Percentiles rank a stretch among this genome's conserved stretches.
These are phyloP conservation scores for Channa argus DNA, from an alignment of 2,113 vertebrate genomes.

Conservation along the genomic window DNA sequence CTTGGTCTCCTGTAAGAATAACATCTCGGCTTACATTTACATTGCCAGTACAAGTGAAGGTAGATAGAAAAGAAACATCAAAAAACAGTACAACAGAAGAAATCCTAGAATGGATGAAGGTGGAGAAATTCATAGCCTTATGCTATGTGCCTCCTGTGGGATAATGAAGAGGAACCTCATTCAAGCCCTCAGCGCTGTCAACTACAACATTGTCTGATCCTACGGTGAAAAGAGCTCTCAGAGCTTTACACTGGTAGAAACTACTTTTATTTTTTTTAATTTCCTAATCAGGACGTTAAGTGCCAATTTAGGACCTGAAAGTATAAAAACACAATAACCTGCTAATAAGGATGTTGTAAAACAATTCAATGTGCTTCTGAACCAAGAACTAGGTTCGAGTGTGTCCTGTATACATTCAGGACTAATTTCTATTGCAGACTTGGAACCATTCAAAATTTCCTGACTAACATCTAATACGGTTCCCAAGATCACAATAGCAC, in stretches of 20 bases:
- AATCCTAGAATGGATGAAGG: conserved; percentile 56
- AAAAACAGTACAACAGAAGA: conserved; percentile 54
- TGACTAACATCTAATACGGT: background rate
- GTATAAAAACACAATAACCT: conserved; percentile 58
- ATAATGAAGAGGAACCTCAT: conserved; percentile 44
- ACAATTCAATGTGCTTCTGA: conserved; percentile 71
- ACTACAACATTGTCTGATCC: conserved; percentile 35
- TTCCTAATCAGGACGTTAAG: conserved; percentile 40
- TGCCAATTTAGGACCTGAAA: conserved; percentile 48
- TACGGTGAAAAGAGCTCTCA: conserved; percentile 31
- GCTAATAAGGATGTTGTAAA: conserved; percentile 36
- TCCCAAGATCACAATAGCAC: conserved; percentile 43
- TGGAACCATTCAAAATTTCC: conserved; percentile 24
- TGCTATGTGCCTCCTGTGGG: conserved; percentile 51
- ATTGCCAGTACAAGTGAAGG: conserved; percentile 72
- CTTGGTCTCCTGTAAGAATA: conserved; percentile 70
- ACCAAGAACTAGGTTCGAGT: conserved; percentile 40
- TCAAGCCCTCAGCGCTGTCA: conserved; percentile 37
- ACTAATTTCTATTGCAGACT: conserved; percentile 47
- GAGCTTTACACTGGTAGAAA: conserved; percentile 38
- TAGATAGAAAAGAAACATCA: conserved; percentile 63
- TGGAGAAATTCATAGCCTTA: conserved; percentile 55
- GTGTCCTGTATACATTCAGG: conserved; percentile 31
- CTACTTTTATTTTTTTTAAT: conserved; percentile 7
- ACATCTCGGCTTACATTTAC: conserved; percentile 78